These are phyloP conservation scores for Ischnura elegans DNA, from an alignment of 2,888 invertebrate genomes.

Conservation along the genomic window DNA sequence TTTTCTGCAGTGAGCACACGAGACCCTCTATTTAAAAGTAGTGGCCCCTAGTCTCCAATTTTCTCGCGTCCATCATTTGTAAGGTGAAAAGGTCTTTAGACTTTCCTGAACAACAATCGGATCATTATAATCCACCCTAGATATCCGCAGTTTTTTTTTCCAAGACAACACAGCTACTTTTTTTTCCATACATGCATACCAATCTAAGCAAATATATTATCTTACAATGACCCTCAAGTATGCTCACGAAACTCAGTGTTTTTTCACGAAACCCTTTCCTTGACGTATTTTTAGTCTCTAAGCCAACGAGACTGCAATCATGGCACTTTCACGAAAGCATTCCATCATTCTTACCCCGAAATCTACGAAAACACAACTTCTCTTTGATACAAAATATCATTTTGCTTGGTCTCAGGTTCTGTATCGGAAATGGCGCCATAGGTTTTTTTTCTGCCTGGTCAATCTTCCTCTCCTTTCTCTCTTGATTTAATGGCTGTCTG, in stretches of 20 bases:
- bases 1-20: not conserved
- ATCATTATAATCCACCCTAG: not conserved
- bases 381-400: slow-evolving; percentile 5
- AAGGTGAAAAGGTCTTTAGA: not conserved
- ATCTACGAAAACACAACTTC: not conserved
- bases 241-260: not conserved
- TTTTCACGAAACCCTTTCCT: slow-evolving; percentile 3
- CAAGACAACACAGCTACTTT: not conserved
- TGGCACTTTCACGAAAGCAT: slow-evolving; percentile 12
- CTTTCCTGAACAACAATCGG: not conserved
- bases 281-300: not conserved
- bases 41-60: not conserved
- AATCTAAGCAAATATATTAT: not conserved
- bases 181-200: not conserved
- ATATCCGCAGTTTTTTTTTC: not conserved
- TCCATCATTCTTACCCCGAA: not conserved
- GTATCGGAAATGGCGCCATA: not conserved
- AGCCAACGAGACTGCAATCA: not conserved
- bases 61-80: not conserved
- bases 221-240: not conserved
- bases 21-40: not conserved
- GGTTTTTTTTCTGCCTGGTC: slow-evolving; percentile 10
- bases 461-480: not conserved
- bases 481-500: not conserved
- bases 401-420: not conserved